Base-by-base conservation (phyloP, 2,888 invertebrate genomes). In the Venustoraphidia nigricollis region DNA sequence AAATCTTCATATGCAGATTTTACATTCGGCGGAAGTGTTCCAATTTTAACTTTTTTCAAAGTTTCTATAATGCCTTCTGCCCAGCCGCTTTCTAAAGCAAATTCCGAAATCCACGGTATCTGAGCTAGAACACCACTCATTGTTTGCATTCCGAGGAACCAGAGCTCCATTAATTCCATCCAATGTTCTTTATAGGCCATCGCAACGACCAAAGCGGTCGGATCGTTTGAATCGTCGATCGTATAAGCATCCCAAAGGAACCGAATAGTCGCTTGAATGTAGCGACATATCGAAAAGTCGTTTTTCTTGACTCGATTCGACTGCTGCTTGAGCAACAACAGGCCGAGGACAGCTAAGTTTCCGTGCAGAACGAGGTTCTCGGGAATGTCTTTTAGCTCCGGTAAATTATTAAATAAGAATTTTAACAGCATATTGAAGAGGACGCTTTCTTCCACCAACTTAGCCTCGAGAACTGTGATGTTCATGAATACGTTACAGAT, bases 111-210 rank as follows among this genome's bases (percentile, higher is more conserved):
- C 91, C 91, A 91, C 4, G 90, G 88, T 52, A 91, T 77, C 51
- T 81, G 75, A 13, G 86, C 79, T 39, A 92, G 66, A 0, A 91
- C 81, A 36, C 82, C 79, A 59, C 88, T 81, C 75, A 93, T 83
- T 2, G 92, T 91, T 64, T 92, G 92, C 89, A 93, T 90, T 17
- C 92, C 92, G 52, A 93, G 71, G 66, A 91, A 93, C 93, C 93
- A 93, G 10, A 93, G 68, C 60, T 93, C 93, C 62, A 83, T 85
- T 50, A 93, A 75, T 63, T 92, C 91, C 70, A 81, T 80, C 93
- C 93, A 93, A 59, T 81, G 75, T 62, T 86, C 83, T 60, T 90
- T 89, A 65, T 93, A 93, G 3, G 80, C 71, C 71, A 89, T 83
- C 1, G 90, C 77, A 0, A 92, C 87, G 2, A 90, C 88, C 50